Evolutionary conservation across 2,888 invertebrate species (phyloP).

Genomic region (Mesoligia furuncula): DNA sequence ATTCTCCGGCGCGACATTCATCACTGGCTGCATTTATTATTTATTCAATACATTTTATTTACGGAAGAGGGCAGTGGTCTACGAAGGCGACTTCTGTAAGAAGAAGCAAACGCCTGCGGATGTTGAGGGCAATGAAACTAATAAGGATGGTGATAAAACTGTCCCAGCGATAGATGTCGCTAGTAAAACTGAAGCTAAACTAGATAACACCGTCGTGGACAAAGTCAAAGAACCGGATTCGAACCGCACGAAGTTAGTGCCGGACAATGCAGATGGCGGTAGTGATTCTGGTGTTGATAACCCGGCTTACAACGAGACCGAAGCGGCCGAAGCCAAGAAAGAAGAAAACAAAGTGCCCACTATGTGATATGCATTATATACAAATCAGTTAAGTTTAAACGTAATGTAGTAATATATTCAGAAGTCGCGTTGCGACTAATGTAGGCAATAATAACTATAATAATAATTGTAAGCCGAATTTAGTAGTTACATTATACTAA

Average conservation of each 20-base stretch:
- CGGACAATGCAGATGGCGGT: conserved; percentile 84
- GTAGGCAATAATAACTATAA: conserved; percentile 38
- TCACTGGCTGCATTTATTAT: conserved; percentile 93
- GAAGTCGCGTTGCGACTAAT: conserved; percentile 15
- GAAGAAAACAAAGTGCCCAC: conserved; percentile 69
- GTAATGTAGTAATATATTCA: conserved; percentile 64
- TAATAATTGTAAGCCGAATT: conserved; percentile 59
- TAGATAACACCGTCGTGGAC: conserved; percentile 57
- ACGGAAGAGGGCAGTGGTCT: conserved; percentile 85
- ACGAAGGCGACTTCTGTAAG: conserved; percentile 90
- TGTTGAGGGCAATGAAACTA: conserved; percentile 78
- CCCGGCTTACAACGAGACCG: conserved; percentile 83
- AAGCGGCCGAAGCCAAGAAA: conserved; percentile 74
- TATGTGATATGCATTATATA: conserved; percentile 66
- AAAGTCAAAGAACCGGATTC: conserved; percentile 62
- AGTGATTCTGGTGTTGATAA: conserved; percentile 88
- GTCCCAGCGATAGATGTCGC: conserved; percentile 77
- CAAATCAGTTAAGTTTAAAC: conserved; percentile 40
- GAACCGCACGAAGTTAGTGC: conserved; percentile 70
- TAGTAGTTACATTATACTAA: conserved; percentile 21
- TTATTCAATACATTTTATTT: conserved; percentile 92
- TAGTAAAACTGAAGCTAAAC: conserved; percentile 70
- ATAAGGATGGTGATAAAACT: conserved; percentile 72
- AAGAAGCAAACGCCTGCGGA: conserved; percentile 86
- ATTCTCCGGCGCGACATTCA: conserved; percentile 91